Evolutionary conservation across 2,888 invertebrate genomes (phyloP), one percentile per base, ranked within the genome.

Genomic region (Mythimna loreyi): DNA sequence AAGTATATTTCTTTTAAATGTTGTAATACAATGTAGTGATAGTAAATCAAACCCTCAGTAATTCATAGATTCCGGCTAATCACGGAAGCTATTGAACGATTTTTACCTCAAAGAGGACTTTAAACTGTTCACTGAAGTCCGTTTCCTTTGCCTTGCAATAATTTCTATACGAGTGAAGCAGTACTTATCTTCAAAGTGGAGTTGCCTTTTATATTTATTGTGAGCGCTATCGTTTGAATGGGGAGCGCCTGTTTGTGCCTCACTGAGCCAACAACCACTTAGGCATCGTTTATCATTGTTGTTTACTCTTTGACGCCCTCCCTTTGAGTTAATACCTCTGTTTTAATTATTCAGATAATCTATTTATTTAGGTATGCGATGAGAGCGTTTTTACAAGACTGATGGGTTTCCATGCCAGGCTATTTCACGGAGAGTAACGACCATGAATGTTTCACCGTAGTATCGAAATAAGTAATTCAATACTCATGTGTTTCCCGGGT

Each of bases 261-360:
- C 68, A 75, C 75, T 65, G 75, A 80, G 80, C 52, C 57, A 57
- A 57, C 69, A 59, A 61, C 69, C 80, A 80, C 83, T 75, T 65
- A 68, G 62, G 83, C 65, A 80, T 68, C 83, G 80, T 80, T 82
- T 82, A 75, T 82, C 68, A 78, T 80, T 80, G 65, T 80, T 68
- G 69, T 80, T 68, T 63, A 75, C 65, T 64, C 62, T 83, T 60
- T 68, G 64, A 62, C 69, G 71, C 81, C 75, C 30, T 59, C 67
- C 11, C 50, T 79, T 79, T 75, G 65, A 75, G 65, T 68, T 68
- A 68, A 68, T 62, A 50, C 61, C n/a, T 57, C 45, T 47, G 70
- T 69, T 75, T 61, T 62, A 67, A 81, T 69, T 59, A 77, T 75
- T 62, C 36, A 40, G 43, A 55, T 78, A 56, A 78, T 78, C 23